Conservation (phyloP, 2,888 invertebrate species). For the Macrophya alboannulata region DNA sequence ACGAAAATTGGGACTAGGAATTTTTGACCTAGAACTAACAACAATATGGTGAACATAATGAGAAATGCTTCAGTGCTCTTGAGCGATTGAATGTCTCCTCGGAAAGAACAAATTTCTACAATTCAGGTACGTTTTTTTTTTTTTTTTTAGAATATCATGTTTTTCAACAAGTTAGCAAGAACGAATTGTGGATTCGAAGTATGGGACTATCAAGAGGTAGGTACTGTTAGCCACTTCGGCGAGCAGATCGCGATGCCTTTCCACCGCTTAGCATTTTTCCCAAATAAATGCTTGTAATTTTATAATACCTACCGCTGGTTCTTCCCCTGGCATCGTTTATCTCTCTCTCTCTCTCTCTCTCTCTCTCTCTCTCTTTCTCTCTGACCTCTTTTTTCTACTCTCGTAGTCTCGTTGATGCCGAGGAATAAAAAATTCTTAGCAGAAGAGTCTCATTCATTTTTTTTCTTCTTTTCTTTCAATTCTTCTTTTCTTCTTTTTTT, state of each 20-base stretch:
- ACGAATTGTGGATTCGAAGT: neutral
- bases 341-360: neutral
- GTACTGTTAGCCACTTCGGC: slow-evolving; percentile 47
- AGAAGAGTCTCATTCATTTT: slow-evolving; percentile 19
- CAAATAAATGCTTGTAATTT: slow-evolving; percentile 58
- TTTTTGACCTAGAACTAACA: neutral
- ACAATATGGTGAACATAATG: neutral
- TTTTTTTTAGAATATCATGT: neutral
- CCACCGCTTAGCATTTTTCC: slow-evolving; percentile 54
- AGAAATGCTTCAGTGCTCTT: neutral
- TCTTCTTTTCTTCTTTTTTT: neutral
- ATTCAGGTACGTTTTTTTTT: neutral
- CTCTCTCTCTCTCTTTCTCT: neutral
- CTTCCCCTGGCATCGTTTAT: slow-evolving; percentile 17
- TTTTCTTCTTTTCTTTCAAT: neutral
- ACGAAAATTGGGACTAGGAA: neutral
- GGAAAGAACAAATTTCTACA: neutral
- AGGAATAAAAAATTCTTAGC: slow-evolving; percentile 43
- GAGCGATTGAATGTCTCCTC: neutral
- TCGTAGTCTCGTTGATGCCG: neutral
- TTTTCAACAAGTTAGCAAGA: slow-evolving; percentile 16
- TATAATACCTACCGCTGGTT: slow-evolving; percentile 50
- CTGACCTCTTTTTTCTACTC: slow-evolving; percentile 19
- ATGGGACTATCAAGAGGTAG: slow-evolving; percentile 43
- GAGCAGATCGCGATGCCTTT: slow-evolving; percentile 35